These are phyloP conservation scores for Megalops atlanticus DNA, from an alignment of 2,113 vertebrate species.

Conservation along the genomic window DNA sequence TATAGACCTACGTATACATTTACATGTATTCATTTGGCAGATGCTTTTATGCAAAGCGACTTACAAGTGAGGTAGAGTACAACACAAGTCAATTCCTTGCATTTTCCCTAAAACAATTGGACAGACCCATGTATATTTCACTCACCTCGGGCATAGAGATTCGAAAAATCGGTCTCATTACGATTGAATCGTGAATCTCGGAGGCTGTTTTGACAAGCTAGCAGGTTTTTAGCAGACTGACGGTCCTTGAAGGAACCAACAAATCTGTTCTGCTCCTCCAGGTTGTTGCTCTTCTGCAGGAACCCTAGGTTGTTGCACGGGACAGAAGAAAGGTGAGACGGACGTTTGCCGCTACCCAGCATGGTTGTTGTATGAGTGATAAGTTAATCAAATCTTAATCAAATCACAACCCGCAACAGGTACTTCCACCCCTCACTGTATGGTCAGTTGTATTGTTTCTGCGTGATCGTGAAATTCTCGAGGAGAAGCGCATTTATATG, in stretches of 20 bases:
- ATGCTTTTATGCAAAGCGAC: too few relatives aligned
- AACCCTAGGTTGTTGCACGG: slow-evolving; percentile 82
- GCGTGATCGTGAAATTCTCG: slow-evolving; percentile 46
- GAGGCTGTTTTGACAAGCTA: slow-evolving; percentile 85
- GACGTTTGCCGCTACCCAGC: slow-evolving; percentile 60
- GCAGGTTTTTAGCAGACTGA: slow-evolving; percentile 78
- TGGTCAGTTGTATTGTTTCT: slow-evolving; percentile 9
- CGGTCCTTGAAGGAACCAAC: slow-evolving; percentile 85
- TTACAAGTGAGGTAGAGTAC: too few relatives aligned
- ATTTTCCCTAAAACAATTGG: too few relatives aligned
- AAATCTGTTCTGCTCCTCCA: slow-evolving; percentile 88
- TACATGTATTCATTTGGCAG: too few relatives aligned
- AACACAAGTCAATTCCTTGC: too few relatives aligned
- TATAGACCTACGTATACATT: too few relatives aligned
- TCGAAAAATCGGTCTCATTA: slow-evolving; percentile 93
- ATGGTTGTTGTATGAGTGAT: slow-evolving; percentile 40
- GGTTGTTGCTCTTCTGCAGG: slow-evolving; percentile 93
- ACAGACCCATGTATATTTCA: too few relatives aligned
- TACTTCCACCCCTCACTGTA: not conserved
- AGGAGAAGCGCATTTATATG: slow-evolving; percentile 66
- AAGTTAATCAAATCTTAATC: too few relatives aligned
- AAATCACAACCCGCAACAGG: not conserved
- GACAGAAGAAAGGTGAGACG: slow-evolving; percentile 62
- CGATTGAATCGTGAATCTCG: slow-evolving; percentile 78
- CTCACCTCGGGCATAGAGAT: slow-evolving; percentile 91